Percentiles rank a stretch among this genome's conserved stretches.
Evolutionary conservation across 1,140 invertebrate genomes (phyloP).

Genomic region (Idris sp.): DNA sequence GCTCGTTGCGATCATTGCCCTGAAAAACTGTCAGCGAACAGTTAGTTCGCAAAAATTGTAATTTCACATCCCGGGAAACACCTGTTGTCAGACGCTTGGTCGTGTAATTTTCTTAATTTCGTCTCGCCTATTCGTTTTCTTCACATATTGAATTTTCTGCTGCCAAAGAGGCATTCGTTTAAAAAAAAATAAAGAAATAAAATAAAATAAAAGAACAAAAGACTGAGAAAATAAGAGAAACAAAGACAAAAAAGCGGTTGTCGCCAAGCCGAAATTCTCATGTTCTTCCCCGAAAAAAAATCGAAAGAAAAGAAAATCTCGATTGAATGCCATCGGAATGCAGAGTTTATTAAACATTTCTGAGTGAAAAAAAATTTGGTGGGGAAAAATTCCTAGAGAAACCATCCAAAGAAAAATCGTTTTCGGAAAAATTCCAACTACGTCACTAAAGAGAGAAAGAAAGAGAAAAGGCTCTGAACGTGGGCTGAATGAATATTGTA

Average conservation of each 20-base stretch:
- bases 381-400: constrained; percentile 55
- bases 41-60: constrained; percentile 6
- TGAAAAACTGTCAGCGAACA: too few species aligned
- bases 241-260: constrained; percentile 23
- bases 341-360: constrained; percentile 65
- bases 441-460: constrained; percentile 57
- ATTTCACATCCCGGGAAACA: constrained; percentile 8
- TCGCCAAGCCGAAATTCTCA: constrained; percentile 24
- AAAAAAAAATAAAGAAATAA: too few species aligned
- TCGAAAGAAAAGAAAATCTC: constrained; percentile 50
- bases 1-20: too few species aligned
- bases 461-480: constrained; percentile 48
- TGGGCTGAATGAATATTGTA: constrained; percentile 64
- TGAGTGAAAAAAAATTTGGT: constrained; percentile 57
- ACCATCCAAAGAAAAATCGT: constrained; percentile 62
- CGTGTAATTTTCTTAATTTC: constrained; percentile 32
- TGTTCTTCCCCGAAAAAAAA: constrained; percentile 26
- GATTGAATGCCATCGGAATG: constrained; percentile 56
- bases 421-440: constrained; percentile 59
- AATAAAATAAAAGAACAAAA: too few species aligned
- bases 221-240: constrained; percentile 48
- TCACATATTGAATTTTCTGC: constrained; percentile 41
- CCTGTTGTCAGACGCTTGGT: constrained; percentile 15
- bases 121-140: constrained; percentile 7
- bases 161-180: too few species aligned